These are phyloP conservation scores for Elephantulus edwardii DNA, from an alignment of 2,113 vertebrate species.

Conservation along the genomic window DNA sequence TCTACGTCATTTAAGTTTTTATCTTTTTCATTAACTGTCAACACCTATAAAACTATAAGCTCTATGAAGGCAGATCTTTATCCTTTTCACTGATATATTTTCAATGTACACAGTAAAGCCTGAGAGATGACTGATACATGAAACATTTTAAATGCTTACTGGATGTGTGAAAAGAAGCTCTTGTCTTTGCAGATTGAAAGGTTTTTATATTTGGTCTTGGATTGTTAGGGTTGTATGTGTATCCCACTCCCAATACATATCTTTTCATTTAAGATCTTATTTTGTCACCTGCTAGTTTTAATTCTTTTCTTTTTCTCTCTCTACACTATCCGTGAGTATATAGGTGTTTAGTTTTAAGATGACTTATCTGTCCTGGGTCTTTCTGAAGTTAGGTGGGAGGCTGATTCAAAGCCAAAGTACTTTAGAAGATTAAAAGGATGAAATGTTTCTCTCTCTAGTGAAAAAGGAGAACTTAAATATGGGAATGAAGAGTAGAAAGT, in stretches of 20 bases:
- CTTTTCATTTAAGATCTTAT: neutral
- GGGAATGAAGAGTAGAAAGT: neutral
- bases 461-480: neutral
- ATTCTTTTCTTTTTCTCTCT: neutral
- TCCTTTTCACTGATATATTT: neutral
- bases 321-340: neutral
- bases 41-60: neutral
- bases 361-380: neutral
- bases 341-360: neutral
- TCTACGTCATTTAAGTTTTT: neutral
- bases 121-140: neutral
- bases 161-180: neutral
- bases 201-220: neutral
- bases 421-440: neutral
- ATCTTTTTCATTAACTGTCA: neutral
- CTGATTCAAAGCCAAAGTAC: neutral
- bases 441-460: neutral
- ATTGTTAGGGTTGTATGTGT: neutral
- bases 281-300: neutral
- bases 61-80: neutral
- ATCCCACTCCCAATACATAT: too few species aligned
- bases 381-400: neutral
- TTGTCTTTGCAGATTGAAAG: neutral
- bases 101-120: slow-evolving; percentile 16
- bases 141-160: neutral